Evolutionary conservation across 2,113 vertebrate genomes (phyloP).

Genomic region (Azemiops feae): DNA sequence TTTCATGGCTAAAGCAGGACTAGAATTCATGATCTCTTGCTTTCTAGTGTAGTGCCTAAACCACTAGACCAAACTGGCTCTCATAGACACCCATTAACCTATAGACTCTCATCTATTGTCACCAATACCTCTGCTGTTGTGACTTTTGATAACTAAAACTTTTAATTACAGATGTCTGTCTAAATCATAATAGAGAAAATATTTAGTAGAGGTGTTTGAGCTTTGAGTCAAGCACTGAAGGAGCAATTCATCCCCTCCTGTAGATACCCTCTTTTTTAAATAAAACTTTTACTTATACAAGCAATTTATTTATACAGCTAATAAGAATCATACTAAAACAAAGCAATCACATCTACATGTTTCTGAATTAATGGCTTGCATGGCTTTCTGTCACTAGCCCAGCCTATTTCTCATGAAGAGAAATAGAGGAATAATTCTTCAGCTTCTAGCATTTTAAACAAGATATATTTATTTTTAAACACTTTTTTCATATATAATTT

Average conservation of each 20-base stretch:
- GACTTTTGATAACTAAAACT: neutral
- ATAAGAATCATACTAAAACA: no score
- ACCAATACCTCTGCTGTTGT: no score
- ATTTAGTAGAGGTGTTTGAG: neutral
- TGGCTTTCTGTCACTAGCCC: constrained; percentile 21
- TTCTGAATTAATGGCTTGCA: constrained; percentile 19
- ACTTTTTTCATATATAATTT: no score
- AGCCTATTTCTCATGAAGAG: neutral
- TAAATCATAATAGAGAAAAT: neutral
- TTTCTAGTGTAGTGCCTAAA: no score
- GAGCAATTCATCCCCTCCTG: neutral
- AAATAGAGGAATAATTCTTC: neutral
- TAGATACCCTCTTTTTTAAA: neutral
- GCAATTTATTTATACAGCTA: constrained; percentile 8
- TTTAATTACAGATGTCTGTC: neutral
- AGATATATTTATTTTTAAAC: neutral
- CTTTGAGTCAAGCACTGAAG: neutral
- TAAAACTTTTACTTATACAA: constrained; percentile 8
- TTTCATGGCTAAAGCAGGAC: no score
- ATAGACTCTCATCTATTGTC: no score
- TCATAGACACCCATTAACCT: neutral
- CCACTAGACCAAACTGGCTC: no score
- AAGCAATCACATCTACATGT: neutral
- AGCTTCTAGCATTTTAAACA: constrained; percentile 25
- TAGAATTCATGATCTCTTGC: no score